Evolutionary conservation across 2,888 invertebrate genomes (phyloP).

Genomic region (Ctenicera cuprea): DNA sequence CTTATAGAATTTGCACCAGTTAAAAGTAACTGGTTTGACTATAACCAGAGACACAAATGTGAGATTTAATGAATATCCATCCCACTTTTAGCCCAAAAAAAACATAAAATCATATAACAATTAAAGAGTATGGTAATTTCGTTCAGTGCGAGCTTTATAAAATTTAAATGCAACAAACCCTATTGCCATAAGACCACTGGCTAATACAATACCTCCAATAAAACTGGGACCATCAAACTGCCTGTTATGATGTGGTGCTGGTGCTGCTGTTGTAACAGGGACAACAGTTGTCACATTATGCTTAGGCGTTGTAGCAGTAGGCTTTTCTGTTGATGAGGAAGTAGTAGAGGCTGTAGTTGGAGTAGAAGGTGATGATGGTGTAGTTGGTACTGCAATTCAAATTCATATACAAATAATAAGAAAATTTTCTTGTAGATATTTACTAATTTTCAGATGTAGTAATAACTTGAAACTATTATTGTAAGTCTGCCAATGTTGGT

Average conservation of each 20-base stretch:
- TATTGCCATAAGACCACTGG: constrained; percentile 86
- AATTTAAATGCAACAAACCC: constrained; percentile 90
- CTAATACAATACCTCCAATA: constrained; percentile 90
- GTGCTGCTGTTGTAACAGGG: constrained; percentile 54
- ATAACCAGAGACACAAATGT: no score
- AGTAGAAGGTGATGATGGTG: no score
- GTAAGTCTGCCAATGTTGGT: no score
- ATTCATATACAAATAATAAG: no score
- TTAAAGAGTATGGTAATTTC: constrained; percentile 93
- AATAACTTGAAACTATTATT: no score
- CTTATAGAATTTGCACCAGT: no score
- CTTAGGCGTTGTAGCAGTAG: constrained; percentile 16
- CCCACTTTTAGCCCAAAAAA: no score
- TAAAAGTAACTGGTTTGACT: no score
- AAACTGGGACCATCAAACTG: constrained; percentile 87
- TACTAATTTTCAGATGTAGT: no score
- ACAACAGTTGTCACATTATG: constrained; percentile 34
- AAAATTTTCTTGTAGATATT: no score
- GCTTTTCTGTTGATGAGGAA: constrained; percentile 25
- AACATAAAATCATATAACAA: constrained; percentile 9
- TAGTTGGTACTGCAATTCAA: constrained; percentile 2
- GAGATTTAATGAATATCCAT: no score
- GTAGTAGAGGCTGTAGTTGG: constrained; percentile 49
- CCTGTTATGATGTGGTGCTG: constrained; percentile 64
- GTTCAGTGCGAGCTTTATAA: constrained; percentile 89